A percentile compares a stretch with the other conserved stretches of the same genome.
phyloP scores from a whole-genome alignment of 2,113 vertebrate genomes.

The Empidonax alnorum region DNA sequence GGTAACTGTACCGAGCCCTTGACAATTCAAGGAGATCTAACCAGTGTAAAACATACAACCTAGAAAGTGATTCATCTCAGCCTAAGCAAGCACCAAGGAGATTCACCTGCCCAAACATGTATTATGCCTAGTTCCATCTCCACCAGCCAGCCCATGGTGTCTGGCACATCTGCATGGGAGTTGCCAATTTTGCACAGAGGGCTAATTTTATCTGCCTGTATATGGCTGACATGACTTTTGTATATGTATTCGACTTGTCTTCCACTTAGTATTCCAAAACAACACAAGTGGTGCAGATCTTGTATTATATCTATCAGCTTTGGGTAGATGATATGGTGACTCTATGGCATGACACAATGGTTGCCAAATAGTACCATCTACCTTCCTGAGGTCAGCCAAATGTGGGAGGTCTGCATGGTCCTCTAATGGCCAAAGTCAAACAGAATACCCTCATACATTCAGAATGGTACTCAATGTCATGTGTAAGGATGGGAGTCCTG shows the following conservation, averaged over 20 bases:
- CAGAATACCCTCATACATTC: neutral
- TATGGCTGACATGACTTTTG: neutral
- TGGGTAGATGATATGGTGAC: neutral
- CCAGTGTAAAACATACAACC: neutral
- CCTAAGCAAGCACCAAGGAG: neutral
- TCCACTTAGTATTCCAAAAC: neutral
- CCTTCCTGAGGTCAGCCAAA: neutral
- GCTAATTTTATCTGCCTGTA: neutral
- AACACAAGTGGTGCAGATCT: neutral
- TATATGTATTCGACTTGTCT: neutral
- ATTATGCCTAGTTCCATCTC: neutral
- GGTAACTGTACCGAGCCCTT: neutral
- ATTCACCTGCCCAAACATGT: neutral
- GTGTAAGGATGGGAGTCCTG: neutral
- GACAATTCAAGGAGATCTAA: neutral
- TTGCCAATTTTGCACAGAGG: neutral
- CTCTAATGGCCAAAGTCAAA: neutral
- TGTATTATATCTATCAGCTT: neutral
- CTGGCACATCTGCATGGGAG: neutral
- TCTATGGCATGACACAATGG: neutral
- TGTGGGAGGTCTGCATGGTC: neutral
- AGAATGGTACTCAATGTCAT: neutral
- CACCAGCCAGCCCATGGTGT: neutral
- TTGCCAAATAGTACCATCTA: neutral
- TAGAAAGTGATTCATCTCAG: neutral